These are phyloP conservation scores for Selenia dentaria DNA, from an alignment of 2,888 invertebrate genomes.

Conservation along the genomic window DNA sequence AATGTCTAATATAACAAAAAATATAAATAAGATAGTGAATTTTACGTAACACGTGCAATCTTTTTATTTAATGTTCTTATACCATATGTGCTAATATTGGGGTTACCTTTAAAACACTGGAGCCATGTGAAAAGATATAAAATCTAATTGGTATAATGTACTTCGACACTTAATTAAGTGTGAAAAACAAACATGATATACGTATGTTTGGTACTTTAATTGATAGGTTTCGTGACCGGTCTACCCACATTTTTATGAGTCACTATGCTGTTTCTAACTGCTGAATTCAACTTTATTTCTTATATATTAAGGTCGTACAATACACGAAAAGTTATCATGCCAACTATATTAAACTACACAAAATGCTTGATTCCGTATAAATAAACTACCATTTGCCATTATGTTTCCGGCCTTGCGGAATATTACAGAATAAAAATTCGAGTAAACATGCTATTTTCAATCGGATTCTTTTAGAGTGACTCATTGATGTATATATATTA, in stretches of 20 bases:
- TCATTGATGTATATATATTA: constrained; percentile 23
- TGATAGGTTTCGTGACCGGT: constrained; percentile 64
- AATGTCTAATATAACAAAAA: constrained; percentile 78
- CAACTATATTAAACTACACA: constrained; percentile 48
- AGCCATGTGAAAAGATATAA: constrained; percentile 38
- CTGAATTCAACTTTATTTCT: constrained; percentile 51
- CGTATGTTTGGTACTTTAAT: constrained; percentile 51
- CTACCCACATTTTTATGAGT: constrained; percentile 56
- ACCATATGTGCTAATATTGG: constrained; percentile 61
- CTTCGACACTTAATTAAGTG: constrained; percentile 10
- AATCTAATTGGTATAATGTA: constrained; percentile 33
- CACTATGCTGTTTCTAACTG: constrained; percentile 45
- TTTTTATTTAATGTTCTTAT: constrained; percentile 65
- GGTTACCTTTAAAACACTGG: constrained; percentile 45
- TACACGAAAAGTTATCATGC: constrained; percentile 39
- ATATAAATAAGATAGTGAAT: constrained; percentile 79
- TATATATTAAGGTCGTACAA: constrained; percentile 35
- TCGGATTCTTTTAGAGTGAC: constrained; percentile 45
- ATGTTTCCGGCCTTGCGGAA: constrained; percentile 56
- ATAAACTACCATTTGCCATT: constrained; percentile 51
- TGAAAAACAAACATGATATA: constrained; percentile 36
- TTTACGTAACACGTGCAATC: constrained; percentile 78
- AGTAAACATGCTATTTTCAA: constrained; percentile 47
- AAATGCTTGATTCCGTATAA: constrained; percentile 52
- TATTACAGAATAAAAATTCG: constrained; percentile 46